Base-by-base conservation (phyloP, 2,888 invertebrate species). In the Tenthredo livida region DNA sequence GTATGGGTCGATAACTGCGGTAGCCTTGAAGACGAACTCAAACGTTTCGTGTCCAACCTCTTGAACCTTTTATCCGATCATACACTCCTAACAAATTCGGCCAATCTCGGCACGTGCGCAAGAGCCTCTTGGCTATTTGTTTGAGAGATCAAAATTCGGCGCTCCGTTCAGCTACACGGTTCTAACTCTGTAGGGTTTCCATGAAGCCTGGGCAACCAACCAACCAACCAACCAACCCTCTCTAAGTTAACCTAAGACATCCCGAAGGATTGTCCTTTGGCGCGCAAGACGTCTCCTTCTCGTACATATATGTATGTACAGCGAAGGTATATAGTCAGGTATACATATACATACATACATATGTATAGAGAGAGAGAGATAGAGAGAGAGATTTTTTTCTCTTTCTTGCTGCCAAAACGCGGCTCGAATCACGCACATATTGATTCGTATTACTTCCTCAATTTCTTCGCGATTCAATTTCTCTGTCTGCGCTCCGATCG, bases 91-190 rank as follows among this genome's bases (percentile, higher is more conserved):
- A 80, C 80, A 80, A 80, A 80, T 80, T 80, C 80, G 37, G 25
- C 58, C 80, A 61, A 80, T 80, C 58, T 80, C 61, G 25, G 80
- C 80, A 61, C 80, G 80, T 80, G 58, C 61, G 61, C 58, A 15
- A 80, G 40, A 80, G 40, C 80, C 80, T 80, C 61, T 80, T n/a
- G 80, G 80, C 80, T 80, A 61, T 80, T 80, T 80, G 61, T 50
- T 80, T 40, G 80, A 58, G 50, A 80, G 80, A 80, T 80, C 80
- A 80, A 50, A 80, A 80, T 40, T 80, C 61, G 40, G n/a, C 21
- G 58, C 15, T 40, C 58, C 80, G 80, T 61, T 58, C 33, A 61
- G 17, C n/a, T 61, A 61, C 33, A 40, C 58, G 61, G 40, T 61
- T 58, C 25, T 40, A 21, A 80, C 25, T 80, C 61, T 17, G 40